phyloP scores from a whole-genome alignment of 1,140 invertebrate species.

The Euura saliciscinereae region DNA sequence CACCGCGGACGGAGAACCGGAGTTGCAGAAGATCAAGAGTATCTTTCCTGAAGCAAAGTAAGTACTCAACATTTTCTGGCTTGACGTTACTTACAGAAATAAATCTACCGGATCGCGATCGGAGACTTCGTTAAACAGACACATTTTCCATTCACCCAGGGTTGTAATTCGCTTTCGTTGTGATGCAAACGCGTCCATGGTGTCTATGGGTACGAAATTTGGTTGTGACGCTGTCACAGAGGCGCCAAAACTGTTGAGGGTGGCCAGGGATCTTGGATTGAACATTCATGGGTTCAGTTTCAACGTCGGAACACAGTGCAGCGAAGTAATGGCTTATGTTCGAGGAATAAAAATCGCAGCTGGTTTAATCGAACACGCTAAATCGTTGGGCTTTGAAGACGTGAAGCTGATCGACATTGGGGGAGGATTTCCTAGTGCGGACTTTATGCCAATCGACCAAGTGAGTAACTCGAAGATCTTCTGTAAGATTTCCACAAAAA shows the following conservation, averaged over 20 bases:
- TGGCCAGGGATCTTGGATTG: conserved; percentile 74
- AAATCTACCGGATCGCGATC: too few relatives aligned
- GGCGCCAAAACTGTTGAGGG: conserved; percentile 75
- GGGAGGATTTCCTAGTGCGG: conserved; percentile 81
- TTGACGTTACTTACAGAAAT: background rate
- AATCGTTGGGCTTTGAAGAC: conserved; percentile 68
- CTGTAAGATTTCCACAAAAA: too few relatives aligned
- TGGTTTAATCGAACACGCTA: conserved; percentile 72
- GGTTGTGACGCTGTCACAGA: conserved; percentile 84
- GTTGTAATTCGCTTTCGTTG: conserved; percentile 91
- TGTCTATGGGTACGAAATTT: conserved; percentile 86
- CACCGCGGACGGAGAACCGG: conserved; percentile 94
- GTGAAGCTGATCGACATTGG: conserved; percentile 82
- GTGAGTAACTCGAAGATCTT: conserved; percentile 54
- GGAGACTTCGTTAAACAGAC: too few relatives aligned
- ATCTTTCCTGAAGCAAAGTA: conserved; percentile 83
- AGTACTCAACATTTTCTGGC: conserved; percentile 36
- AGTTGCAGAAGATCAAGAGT: conserved; percentile 89
- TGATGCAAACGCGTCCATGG: conserved; percentile 65
- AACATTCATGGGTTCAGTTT: conserved; percentile 87
- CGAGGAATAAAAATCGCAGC: conserved; percentile 71
- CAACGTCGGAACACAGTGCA: conserved; percentile 85
- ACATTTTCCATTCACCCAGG: conserved; percentile 57
- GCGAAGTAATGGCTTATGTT: conserved; percentile 73
- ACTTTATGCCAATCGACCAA: conserved; percentile 67